These are phyloP conservation scores for Hydrophis major DNA, from an alignment of 2,797 vertebrate genomes.

Conservation along the genomic window DNA sequence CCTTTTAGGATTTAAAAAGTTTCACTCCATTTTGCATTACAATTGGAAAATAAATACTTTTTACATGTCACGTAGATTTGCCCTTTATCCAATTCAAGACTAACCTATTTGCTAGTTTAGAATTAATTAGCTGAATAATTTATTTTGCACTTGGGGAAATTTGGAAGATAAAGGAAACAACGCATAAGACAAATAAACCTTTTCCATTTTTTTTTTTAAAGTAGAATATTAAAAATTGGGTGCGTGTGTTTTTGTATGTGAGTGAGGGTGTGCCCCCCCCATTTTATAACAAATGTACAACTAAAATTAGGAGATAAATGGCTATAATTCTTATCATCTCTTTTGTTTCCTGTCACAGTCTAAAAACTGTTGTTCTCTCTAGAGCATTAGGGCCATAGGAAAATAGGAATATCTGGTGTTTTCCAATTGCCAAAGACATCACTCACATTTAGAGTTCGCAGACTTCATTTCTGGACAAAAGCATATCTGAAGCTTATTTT, in stretches of 20 bases:
- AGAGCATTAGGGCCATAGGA: neutral
- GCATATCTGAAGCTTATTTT: slow-evolving; percentile 59
- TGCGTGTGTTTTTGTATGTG: neutral
- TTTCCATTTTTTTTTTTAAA: neutral
- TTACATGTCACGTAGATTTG: neutral
- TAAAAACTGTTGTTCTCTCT: neutral
- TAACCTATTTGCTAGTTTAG: slow-evolving; percentile 11
- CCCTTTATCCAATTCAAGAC: neutral
- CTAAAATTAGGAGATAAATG: neutral
- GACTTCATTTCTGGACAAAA: slow-evolving; percentile 48
- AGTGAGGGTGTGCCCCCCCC: neutral
- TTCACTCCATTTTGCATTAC: slow-evolving; percentile 12
- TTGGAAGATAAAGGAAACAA: slow-evolving; percentile 6
- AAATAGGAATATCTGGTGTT: neutral
- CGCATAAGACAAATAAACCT: slow-evolving; percentile 11
- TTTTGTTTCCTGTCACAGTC: neutral
- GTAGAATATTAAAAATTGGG: neutral
- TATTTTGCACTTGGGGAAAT: slow-evolving; percentile 11
- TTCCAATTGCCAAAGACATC: neutral
- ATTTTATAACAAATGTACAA: neutral
- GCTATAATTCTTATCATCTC: neutral
- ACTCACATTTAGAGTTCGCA: neutral
- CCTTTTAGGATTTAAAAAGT: slow-evolving; percentile 33
- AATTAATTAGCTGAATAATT: slow-evolving; percentile 25
- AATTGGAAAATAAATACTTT: slow-evolving; percentile 11